Evolutionary conservation across 2,113 vertebrate species (phyloP).

Genomic region (Polyodon spathula): DNA sequence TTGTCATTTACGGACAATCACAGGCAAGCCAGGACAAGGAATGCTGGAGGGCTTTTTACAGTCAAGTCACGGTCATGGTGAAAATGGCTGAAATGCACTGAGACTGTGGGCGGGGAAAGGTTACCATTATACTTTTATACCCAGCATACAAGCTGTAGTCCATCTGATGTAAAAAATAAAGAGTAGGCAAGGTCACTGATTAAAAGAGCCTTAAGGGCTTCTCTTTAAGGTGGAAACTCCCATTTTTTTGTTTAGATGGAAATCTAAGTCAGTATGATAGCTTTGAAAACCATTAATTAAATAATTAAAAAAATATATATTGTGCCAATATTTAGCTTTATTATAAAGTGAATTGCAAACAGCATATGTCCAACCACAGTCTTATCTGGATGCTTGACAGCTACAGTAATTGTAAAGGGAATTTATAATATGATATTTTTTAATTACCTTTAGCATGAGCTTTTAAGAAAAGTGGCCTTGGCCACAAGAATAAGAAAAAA

Average conservation of each 20-base stretch:
- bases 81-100: neutral
- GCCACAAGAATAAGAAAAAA: neutral
- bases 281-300: neutral
- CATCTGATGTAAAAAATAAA: conserved; percentile 19
- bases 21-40: conserved; percentile 4
- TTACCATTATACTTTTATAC: conserved; percentile 11
- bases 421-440: too few relatives aligned
- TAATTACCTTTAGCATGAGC: too few relatives aligned
- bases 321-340: too few relatives aligned
- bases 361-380: too few relatives aligned
- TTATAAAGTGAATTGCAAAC: too few relatives aligned
- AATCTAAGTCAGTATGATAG: neutral
- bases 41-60: conserved; percentile 2
- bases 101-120: neutral
- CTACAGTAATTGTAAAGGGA: too few relatives aligned
- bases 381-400: too few relatives aligned
- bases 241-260: conserved; percentile 15
- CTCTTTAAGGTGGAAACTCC: conserved; percentile 21
- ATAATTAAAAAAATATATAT: too few relatives aligned
- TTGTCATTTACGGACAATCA: neutral
- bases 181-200: conserved; percentile 18
- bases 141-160: conserved; percentile 13
- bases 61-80: neutral
- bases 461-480: too few relatives aligned
- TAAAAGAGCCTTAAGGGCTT: conserved; percentile 8